These are phyloP conservation scores for Stichopus chloronotus DNA, from an alignment of 35 echinoderm and acorn worm genomes.

Conservation along the genomic window DNA sequence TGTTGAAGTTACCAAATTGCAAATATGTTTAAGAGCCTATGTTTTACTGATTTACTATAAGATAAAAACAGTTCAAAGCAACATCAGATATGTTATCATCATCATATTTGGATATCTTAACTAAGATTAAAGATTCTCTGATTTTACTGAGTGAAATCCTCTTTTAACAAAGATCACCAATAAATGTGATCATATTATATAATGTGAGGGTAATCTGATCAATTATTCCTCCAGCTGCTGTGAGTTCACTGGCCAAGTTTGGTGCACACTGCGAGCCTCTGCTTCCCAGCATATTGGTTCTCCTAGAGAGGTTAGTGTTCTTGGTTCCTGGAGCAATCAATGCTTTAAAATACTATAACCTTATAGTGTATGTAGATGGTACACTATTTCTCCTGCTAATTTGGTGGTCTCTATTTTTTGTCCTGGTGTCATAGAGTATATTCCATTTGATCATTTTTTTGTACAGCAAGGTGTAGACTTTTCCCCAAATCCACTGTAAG, in stretches of 20 bases:
- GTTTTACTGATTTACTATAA: too few relatives aligned
- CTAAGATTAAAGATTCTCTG: too few relatives aligned
- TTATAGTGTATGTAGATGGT: not conserved
- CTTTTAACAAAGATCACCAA: too few relatives aligned
- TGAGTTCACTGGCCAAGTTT: slow-evolving; percentile 99
- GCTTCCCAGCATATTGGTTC: slow-evolving; percentile 89
- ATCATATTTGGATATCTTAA: too few relatives aligned
- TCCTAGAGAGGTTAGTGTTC: slow-evolving; percentile 83
- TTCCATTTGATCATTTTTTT: not conserved
- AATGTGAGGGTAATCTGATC: too few relatives aligned
- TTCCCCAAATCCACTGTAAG: too few relatives aligned
- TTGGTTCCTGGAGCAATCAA: not conserved
- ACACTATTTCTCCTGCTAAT: not conserved
- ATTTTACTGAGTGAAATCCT: too few relatives aligned
- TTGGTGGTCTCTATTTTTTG: not conserved
- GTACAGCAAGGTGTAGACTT: too few relatives aligned
- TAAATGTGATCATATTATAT: too few relatives aligned
- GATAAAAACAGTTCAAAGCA: too few relatives aligned
- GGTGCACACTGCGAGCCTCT: slow-evolving; percentile 94
- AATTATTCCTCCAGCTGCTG: slow-evolving; percentile 79
- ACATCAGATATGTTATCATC: too few relatives aligned
- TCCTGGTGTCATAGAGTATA: not conserved
- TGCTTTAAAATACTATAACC: not conserved
- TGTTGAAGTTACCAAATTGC: not conserved
- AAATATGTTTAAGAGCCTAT: too few relatives aligned